Base-by-base conservation (phyloP, 2,113 vertebrate genomes). In the Vimba vimba region DNA sequence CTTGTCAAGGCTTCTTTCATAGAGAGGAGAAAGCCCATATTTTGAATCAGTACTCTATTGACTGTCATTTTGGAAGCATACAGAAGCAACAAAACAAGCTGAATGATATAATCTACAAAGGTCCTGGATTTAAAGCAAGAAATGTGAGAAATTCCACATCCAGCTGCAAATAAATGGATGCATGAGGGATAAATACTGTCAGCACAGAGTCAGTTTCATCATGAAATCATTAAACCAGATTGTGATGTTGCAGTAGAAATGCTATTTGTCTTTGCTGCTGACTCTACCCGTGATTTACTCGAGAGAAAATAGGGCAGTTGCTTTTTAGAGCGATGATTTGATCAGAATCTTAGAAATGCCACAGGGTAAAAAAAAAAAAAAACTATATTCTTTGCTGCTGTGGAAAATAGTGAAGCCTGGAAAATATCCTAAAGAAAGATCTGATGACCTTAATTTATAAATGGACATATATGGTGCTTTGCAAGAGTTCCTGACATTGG, bases 341-440 rank as follows among this genome's bases (percentile, higher is more conserved):
- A 86, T 86, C 79, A 55, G 64, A 83, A 88, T 79, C 79, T 73
- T 71, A 83, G 60, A 82, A 71, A 19, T 45, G 73, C 84, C 79
- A 88, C 55, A 79, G 74, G 84, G 73, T 80, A 33, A 55, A 36
- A 39, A 33, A 55, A 27, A 11, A 4, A 68, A 17, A 19, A 69
- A 2, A 36, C 27, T 33, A 39, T 55, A 52, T 73, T 17, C 55
- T 64, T 27, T 79, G 68, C 62, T 60, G 62, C 62, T 39, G 19
- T 73, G 52, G 77, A 85, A 82, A 81, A 79, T 75, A 79, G 62
- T 52, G 74, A 52, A 62, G 52, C 25, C 13, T 71, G n/a, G 36
- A 80, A 74, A 84, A 71, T 43, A 69, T 66, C 64, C 84, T 17
- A 71, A 76, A 74, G 87, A 55, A 59, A 69, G 23, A 71, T 71